Evolutionary conservation across 2,113 vertebrate species (phyloP), one percentile per base, ranked within the genome.

Genomic region (Mastomys natalensis): DNA sequence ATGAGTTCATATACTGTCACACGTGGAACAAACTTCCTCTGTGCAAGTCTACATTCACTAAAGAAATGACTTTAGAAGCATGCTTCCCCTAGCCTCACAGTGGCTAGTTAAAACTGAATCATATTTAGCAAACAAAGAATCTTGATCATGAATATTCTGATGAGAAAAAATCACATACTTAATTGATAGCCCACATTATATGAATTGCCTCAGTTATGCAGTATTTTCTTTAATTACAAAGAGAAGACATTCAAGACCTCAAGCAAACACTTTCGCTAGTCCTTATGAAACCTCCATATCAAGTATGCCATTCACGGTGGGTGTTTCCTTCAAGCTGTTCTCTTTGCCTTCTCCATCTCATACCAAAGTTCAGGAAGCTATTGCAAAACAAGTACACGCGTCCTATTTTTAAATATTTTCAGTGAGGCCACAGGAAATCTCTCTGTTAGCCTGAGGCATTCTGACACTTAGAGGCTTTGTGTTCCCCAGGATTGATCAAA

Each of bases 381-480:
- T 31, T 84, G 19, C 3, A 11, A 88, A 90, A 88, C 40, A 31
- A 88, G 17, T 66, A 48, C 74, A 73, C 78, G 29, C 62, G 53
- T 81, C 84, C 76, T 95, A 74, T 92, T 90, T 95, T 93, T 58
- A 96, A 87, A 88, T 94, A 73, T 58, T 64, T 91, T 95, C 84
- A 64, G 48, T 43, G 87, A 93, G 74, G 34, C 48, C 80, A 73
- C 16, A 60, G 45, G 55, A 55, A 74, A 48, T 16, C n/a, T 86
- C 40, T 48, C 9, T 90, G n/a, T 88, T 80, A 85, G 86, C 86
- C 64, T 74, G n/a, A 24, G 72, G 64, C 64, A 9, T 55, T 92
- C 80, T 78, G 81, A 76, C 51, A 51, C 24, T 77, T 72, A 43
- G 89, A 89, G 78, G 62, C 60, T 58, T 3, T 40, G 6, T 80